These are phyloP conservation scores for Temnothorax curvispinosus DNA, from an alignment of 1,140 invertebrate species.

Conservation along the genomic window DNA sequence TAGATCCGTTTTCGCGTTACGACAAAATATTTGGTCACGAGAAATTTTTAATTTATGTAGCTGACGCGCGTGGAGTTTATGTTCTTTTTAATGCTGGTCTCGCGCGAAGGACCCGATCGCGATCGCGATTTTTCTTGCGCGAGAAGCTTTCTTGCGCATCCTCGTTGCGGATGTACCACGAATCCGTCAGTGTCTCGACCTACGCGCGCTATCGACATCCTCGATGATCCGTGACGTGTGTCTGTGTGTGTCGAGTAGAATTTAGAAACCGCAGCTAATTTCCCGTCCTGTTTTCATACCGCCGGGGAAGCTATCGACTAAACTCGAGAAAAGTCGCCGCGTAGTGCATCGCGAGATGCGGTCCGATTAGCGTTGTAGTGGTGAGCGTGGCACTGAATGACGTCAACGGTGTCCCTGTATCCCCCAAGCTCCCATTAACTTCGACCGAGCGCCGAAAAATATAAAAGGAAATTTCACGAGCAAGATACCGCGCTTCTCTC, in stretches of 20 bases:
- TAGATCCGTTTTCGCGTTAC: slow-evolving; percentile 21
- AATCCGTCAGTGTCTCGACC: slow-evolving; percentile 25
- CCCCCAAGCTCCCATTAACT: slow-evolving; percentile 57
- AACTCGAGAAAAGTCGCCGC: slow-evolving; percentile 32
- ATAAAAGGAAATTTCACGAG: slow-evolving; percentile 58
- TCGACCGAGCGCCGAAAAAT: slow-evolving; percentile 59
- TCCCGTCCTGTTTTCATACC: slow-evolving; percentile 41
- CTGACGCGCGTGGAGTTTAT: slow-evolving; percentile 17
- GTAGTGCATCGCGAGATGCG: slow-evolving; percentile 48
- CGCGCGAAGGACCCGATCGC: neutral
- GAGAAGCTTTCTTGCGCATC: neutral
- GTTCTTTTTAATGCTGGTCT: neutral
- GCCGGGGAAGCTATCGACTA: slow-evolving; percentile 32
- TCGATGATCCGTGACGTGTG: slow-evolving; percentile 17
- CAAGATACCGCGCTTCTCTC: slow-evolving; percentile 29
- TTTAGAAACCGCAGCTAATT: slow-evolving; percentile 58
- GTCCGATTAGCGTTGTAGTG: slow-evolving; percentile 45
- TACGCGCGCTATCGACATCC: slow-evolving; percentile 40
- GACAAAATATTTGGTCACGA: slow-evolving; percentile 31
- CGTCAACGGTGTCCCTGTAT: slow-evolving; percentile 67
- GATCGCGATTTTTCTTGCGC: slow-evolving; percentile 7
- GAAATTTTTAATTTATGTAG: slow-evolving; percentile 49
- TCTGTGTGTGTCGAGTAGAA: slow-evolving; percentile 3
- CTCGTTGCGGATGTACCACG: neutral
- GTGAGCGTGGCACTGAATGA: slow-evolving; percentile 54